Conservation (phyloP, 2,888 invertebrate genomes). For the Spilosoma lubricipeda region DNA sequence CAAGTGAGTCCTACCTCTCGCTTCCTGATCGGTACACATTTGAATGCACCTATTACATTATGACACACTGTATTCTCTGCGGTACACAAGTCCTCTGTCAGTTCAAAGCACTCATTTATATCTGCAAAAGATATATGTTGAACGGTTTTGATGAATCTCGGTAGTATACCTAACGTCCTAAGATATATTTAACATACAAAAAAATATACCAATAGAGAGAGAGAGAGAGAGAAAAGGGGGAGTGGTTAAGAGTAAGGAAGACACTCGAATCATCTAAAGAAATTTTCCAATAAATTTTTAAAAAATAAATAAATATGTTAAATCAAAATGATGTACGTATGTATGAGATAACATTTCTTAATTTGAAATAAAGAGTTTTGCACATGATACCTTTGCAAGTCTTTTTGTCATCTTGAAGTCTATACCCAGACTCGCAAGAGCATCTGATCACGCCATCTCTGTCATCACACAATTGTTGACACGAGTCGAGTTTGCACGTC, state of each 20-base stretch:
- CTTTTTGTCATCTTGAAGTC: constrained; percentile 71
- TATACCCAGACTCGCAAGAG: constrained; percentile 70
- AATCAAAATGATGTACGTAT: neutral
- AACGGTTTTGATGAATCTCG: neutral
- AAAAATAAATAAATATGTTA: neutral
- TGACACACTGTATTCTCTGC: constrained; percentile 87
- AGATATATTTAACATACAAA: too few species aligned
- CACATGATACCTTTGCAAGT: constrained; percentile 71
- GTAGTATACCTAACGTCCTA: neutral
- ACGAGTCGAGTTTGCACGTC: constrained; percentile 69
- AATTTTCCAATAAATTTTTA: neutral
- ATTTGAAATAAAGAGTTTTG: neutral
- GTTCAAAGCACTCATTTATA: constrained; percentile 91
- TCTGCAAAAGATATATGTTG: constrained; percentile 80
- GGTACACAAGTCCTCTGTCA: constrained; percentile 86
- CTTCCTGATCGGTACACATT: constrained; percentile 84
- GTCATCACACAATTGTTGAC: constrained; percentile 74
- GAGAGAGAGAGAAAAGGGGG: too few species aligned
- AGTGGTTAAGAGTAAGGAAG: too few species aligned
- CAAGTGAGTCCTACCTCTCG: constrained; percentile 76
- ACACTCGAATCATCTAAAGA: too few species aligned
- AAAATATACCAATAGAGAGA: too few species aligned
- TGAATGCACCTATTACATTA: constrained; percentile 89
- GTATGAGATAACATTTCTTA: neutral
- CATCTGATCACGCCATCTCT: constrained; percentile 67